Percentiles rank a stretch among this genome's conserved stretches.
phyloP scores from a whole-genome alignment of 2,888 invertebrate species.

The Tipula lateralis region DNA sequence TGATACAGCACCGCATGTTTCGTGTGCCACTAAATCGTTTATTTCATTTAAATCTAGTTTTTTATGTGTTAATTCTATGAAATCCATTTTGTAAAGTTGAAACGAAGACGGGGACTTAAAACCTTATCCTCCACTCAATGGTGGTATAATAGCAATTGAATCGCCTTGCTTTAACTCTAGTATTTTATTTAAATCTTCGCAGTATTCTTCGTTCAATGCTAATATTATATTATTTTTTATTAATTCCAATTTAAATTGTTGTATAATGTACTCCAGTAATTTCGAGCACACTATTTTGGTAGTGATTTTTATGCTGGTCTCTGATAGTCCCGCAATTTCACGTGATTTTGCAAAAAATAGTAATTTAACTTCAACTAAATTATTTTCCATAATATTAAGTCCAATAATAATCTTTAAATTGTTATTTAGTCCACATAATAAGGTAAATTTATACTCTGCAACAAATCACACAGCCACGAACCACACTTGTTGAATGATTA shows the following conservation, averaged over 20 bases:
- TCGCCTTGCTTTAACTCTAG: slow-evolving; percentile 63
- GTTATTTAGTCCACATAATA: too few relatives aligned
- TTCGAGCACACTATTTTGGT: slow-evolving; percentile 53
- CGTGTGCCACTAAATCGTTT: slow-evolving; percentile 59
- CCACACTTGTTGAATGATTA: not conserved
- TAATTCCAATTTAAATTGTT: slow-evolving; percentile 58
- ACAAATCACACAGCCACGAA: not conserved
- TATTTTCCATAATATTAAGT: slow-evolving; percentile 33
- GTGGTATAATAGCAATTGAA: slow-evolving; percentile 88
- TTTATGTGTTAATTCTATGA: slow-evolving; percentile 61
- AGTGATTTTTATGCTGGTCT: slow-evolving; percentile 54
- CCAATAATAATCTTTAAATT: too few relatives aligned
- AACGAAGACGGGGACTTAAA: not conserved
- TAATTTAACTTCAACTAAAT: slow-evolving; percentile 57
- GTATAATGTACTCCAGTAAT: slow-evolving; percentile 58
- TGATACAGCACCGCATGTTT: slow-evolving; percentile 82
- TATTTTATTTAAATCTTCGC: slow-evolving; percentile 52
- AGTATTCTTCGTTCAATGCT: slow-evolving; percentile 79
- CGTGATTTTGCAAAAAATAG: slow-evolving; percentile 88
- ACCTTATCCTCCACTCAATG: slow-evolving; percentile 83
- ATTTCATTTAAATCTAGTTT: slow-evolving; percentile 65
- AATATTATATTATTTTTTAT: slow-evolving; percentile 69
- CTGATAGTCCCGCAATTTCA: slow-evolving; percentile 67
- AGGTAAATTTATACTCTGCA: too few relatives aligned
- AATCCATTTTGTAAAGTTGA: slow-evolving; percentile 55